Evolutionary conservation across 2,113 vertebrate species (phyloP).

Genomic region (Sialia sialis): DNA sequence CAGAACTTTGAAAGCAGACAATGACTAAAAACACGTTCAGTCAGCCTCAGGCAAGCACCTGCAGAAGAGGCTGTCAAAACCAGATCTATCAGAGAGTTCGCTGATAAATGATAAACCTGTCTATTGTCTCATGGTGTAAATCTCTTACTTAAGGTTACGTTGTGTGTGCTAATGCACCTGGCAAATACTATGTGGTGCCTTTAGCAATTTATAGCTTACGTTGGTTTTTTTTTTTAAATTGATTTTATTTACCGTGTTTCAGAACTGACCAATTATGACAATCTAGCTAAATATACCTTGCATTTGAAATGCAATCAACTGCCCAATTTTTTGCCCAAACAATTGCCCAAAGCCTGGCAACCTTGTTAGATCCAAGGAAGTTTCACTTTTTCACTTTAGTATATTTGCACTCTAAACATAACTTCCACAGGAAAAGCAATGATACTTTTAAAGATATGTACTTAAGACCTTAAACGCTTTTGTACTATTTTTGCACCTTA

Average conservation of each 20-base stretch:
- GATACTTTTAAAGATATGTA: background rate
- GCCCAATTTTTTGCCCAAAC: background rate
- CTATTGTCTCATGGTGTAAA: background rate
- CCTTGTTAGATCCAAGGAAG: background rate
- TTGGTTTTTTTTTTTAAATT: background rate
- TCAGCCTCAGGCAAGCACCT: constrained; percentile 33
- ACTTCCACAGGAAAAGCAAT: background rate
- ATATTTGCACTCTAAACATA: background rate
- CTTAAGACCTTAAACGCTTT: background rate
- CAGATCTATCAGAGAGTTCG: background rate
- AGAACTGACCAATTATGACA: background rate
- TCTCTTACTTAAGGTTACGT: background rate
- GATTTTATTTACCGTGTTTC: background rate
- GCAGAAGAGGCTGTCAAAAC: constrained; percentile 30
- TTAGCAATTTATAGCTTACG: background rate
- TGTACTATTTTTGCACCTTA: background rate
- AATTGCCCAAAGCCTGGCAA: background rate
- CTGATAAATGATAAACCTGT: background rate
- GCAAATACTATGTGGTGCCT: background rate
- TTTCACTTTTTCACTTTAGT: background rate
- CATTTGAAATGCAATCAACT: background rate
- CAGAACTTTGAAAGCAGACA: background rate
- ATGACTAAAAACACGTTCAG: background rate
- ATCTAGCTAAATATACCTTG: background rate
- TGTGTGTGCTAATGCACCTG: background rate